A percentile compares a stretch with the other conserved stretches of the same genome.
These are phyloP conservation scores for Drosophila rhopaloa DNA, from an alignment of 1,140 invertebrate species.

Conservation along the genomic window DNA sequence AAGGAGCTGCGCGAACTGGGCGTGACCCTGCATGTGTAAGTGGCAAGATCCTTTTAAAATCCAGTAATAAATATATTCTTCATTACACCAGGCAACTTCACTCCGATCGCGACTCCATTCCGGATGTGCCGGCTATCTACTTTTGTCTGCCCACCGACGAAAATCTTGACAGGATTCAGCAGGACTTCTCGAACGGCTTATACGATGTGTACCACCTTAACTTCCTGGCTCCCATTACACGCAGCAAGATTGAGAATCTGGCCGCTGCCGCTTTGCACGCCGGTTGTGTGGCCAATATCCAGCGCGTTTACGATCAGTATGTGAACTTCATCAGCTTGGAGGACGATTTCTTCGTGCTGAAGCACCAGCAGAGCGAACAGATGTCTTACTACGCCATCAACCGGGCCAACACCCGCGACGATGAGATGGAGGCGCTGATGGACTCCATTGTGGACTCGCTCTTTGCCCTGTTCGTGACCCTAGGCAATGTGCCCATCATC, in stretches of 20 bases:
- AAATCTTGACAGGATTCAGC: slow-evolving; percentile 96
- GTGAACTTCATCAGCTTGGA: slow-evolving; percentile 99
- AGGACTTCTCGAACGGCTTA: slow-evolving; percentile 95
- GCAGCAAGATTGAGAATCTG: slow-evolving; percentile 97
- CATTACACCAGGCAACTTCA: slow-evolving; percentile 90
- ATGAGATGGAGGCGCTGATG: slow-evolving; percentile 97
- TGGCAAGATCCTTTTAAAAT: not conserved
- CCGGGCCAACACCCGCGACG: slow-evolving; percentile 96
- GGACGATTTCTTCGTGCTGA: slow-evolving; percentile 98
- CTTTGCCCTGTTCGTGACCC: slow-evolving; percentile 98
- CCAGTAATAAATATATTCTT: not conserved
- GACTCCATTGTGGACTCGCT: slow-evolving; percentile 97
- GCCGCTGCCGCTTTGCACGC: slow-evolving; percentile 95
- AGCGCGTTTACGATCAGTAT: slow-evolving; percentile 99
- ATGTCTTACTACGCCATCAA: slow-evolving; percentile 98
- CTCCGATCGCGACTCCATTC: slow-evolving; percentile 97
- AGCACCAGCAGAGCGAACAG: slow-evolving; percentile 95
- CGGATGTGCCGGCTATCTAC: slow-evolving; percentile 99
- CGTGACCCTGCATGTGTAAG: slow-evolving; percentile 98
- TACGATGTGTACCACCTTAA: slow-evolving; percentile 99
- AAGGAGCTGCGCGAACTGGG: slow-evolving; percentile 98
- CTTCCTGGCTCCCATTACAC: slow-evolving; percentile 98
- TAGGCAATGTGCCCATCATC: slow-evolving; percentile 98
- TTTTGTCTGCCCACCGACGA: slow-evolving; percentile 99
- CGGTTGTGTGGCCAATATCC: slow-evolving; percentile 94